A percentile compares a stretch with the other conserved stretches of the same genome.
phyloP scores from a whole-genome alignment of 2,113 vertebrate genomes.

The Lophius piscatorius region DNA sequence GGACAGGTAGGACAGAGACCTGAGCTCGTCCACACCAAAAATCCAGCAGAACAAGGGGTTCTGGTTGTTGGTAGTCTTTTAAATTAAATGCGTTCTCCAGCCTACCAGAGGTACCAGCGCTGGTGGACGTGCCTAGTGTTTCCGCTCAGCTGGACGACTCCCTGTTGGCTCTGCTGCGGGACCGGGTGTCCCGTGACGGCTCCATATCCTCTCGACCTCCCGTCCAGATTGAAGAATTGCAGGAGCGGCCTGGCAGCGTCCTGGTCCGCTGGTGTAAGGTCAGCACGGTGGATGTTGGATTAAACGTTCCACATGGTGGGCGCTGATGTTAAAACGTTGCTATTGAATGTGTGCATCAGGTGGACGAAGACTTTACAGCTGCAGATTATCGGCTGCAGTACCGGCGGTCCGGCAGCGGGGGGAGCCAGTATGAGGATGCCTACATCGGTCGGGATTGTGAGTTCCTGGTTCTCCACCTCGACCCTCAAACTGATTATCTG shows the following conservation, averaged over 20 bases:
- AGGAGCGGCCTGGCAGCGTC: constrained; percentile 93
- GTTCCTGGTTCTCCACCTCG: constrained; percentile 91
- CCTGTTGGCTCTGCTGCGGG: constrained; percentile 87
- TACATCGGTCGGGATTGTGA: constrained; percentile 90
- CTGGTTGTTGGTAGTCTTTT: too few relatives aligned
- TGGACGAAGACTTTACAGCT: constrained; percentile 91
- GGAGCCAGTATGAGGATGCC: constrained; percentile 88
- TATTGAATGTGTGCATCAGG: constrained; percentile 70
- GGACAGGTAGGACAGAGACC: constrained; percentile 86
- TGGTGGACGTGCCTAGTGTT: constrained; percentile 94
- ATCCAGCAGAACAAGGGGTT: too few relatives aligned
- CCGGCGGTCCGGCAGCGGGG: constrained; percentile 78
- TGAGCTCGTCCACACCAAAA: too few relatives aligned
- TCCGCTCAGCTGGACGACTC: constrained; percentile 95
- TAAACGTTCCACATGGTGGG: background rate
- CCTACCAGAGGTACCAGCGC: constrained; percentile 93
- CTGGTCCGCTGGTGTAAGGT: constrained; percentile 98
- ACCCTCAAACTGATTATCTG: constrained; percentile 88
- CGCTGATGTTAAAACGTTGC: background rate
- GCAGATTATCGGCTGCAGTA: constrained; percentile 93
- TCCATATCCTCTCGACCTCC: constrained; percentile 92
- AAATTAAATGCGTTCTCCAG: constrained; percentile 80
- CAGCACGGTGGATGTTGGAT: background rate
- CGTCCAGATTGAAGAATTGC: constrained; percentile 93
- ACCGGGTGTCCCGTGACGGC: constrained; percentile 87